A percentile compares a stretch with the other conserved stretches of the same genome.
These are phyloP conservation scores for Orchesella flavescens DNA, from an alignment of 2,888 invertebrate genomes.

Conservation along the genomic window DNA sequence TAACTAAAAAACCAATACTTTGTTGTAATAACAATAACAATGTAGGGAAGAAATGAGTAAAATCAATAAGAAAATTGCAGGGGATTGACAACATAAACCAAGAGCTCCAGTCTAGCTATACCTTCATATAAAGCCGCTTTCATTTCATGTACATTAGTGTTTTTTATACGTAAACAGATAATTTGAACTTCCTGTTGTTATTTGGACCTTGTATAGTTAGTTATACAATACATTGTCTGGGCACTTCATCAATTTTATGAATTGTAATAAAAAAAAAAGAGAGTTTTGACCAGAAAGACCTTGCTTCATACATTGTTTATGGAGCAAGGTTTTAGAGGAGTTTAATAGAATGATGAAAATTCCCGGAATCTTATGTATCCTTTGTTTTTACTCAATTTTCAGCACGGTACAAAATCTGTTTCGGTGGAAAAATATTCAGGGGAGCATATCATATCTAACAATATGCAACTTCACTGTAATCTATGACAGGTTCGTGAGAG, in stretches of 20 bases:
- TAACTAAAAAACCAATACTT: conserved; percentile 58
- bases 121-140: not conserved
- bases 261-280: no score
- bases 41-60: conserved; percentile 47
- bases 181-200: conserved; percentile 48
- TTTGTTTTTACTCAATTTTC: conserved; percentile 10
- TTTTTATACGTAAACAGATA: conserved; percentile 14
- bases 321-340: no score
- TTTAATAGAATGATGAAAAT: not conserved
- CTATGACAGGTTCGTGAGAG: no score
- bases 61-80: conserved; percentile 62
- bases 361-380: not conserved
- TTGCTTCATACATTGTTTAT: no score
- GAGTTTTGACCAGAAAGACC: no score
- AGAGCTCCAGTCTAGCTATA: not conserved
- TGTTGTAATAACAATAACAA: conserved; percentile 46
- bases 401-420: not conserved
- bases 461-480: no score
- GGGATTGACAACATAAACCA: conserved; percentile 45
- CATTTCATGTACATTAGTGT: not conserved
- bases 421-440: no score
- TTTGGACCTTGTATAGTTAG: not conserved
- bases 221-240: not conserved
- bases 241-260: not conserved
- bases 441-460: no score